Evolutionary conservation across 2,113 vertebrate genomes (phyloP), one percentile per base, ranked within the genome.

Genomic region (Trematocara marginatum): DNA sequence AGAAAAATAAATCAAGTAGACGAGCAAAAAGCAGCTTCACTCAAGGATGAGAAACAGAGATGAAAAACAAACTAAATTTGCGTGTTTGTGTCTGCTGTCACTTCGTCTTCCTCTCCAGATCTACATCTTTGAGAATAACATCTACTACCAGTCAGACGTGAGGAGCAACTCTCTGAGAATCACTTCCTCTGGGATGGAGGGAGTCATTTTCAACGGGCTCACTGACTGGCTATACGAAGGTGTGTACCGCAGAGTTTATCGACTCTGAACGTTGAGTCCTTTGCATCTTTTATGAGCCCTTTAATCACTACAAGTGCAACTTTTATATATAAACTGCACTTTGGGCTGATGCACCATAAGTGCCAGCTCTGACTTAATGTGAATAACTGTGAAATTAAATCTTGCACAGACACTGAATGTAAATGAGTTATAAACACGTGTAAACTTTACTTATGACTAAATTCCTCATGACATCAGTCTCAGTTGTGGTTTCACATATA

Each of bases 71-170:
- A 31, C 35, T 9, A 15, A 45, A 47, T 56, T 49, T 51, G 5
- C 6, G 0, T 26, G 7, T 20, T 12, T 47, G 5, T 12, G 15
- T 18, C 35, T 64, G 6, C 3, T 11, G n/a, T 53, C 1, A 10
- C 38, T 38, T 76, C 42, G 4, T 61, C 38, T 42, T 15, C 8
- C 4, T 35, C 15, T 7, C 66, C 83, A 99, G 98, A 96, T 99
- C 93, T 99, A 98, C 94, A 97, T 99, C 93, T 99, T 99, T 96
- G 98, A 99, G 96, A 99, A 99, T 88, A 99, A 99, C 94, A 98
- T 99, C 96, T 99, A 99, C 96, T 99, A 99, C 93, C 98, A 98
- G 86, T 95, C 97, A 51, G 98, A 98, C 47, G 96, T 98, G 93
- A 97, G 95, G 93, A 97, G 97, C 80, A 98, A 97, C 92, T 98